Percentiles rank a stretch among this genome's conserved stretches.
These are phyloP conservation scores for Nephrotoma flavescens DNA, from an alignment of 2,888 invertebrate genomes.

Conservation along the genomic window DNA sequence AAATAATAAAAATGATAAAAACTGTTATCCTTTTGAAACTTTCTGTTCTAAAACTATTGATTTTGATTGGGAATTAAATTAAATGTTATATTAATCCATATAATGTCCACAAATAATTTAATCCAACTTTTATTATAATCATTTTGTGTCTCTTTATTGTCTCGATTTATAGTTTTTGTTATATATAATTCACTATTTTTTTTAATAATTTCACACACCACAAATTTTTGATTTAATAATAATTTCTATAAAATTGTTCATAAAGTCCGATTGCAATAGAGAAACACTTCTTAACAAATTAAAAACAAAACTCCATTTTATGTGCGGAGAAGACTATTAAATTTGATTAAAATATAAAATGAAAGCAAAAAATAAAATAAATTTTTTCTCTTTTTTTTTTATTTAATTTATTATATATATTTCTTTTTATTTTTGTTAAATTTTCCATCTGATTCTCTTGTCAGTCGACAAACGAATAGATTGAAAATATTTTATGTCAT, in stretches of 20 bases:
- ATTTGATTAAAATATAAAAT: background rate
- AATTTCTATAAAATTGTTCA: background rate
- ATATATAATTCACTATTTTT: background rate
- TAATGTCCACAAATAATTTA: slow-evolving; percentile 1
- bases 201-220: background rate
- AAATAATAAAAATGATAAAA: background rate
- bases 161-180: background rate
- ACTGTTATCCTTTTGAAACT: background rate
- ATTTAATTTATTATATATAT: background rate
- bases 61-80: background rate
- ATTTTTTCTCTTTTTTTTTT: background rate
- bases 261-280: background rate
- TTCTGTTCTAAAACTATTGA: background rate
- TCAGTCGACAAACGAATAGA: slow-evolving; percentile 3
- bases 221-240: background rate
- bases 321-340: background rate
- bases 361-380: background rate
- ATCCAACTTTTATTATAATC: slow-evolving; percentile 1
- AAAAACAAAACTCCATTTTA: background rate
- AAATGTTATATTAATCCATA: slow-evolving; percentile 4
- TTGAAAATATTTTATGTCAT: background rate
- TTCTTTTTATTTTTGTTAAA: background rate
- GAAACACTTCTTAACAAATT: background rate
- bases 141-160: slow-evolving; percentile 1
- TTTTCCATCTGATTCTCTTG: slow-evolving; percentile 1